A percentile compares a stretch with the other conserved stretches of the same genome.
phyloP scores from a whole-genome alignment of 2,797 vertebrate genomes.

The Setipinna tenuifilis region DNA sequence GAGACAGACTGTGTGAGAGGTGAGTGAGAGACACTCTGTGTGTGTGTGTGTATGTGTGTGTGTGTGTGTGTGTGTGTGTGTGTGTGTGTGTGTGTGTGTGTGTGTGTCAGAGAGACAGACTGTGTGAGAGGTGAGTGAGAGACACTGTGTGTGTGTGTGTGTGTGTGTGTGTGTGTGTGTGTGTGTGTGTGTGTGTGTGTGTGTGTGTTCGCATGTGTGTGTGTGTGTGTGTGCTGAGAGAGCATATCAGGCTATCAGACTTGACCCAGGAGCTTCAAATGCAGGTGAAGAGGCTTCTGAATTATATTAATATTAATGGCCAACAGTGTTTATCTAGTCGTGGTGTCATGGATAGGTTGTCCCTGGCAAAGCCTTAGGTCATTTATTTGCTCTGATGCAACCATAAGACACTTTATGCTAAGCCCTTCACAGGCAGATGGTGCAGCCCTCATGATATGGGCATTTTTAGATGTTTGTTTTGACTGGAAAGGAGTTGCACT shows the following conservation, averaged over 20 bases:
- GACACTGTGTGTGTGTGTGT: too few relatives aligned
- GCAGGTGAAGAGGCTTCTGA: neutral
- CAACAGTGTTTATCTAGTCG: neutral
- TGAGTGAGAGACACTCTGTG: too few relatives aligned
- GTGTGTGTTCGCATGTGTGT: neutral
- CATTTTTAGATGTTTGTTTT: neutral
- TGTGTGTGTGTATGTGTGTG: slow-evolving; percentile 16
- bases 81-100: neutral
- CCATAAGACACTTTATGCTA: neutral
- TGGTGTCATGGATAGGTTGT: neutral
- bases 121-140: too few relatives aligned
- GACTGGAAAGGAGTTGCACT: neutral
- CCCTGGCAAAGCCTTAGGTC: neutral
- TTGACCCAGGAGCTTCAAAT: slow-evolving; percentile 1
- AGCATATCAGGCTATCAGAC: neutral
- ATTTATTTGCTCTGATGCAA: slow-evolving; percentile 14
- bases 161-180: neutral
- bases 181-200: slow-evolving; percentile 18
- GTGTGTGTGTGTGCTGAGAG: neutral
- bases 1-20: too few relatives aligned
- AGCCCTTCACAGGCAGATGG: neutral
- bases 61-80: neutral
- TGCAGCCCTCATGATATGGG: neutral
- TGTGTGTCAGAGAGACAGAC: too few relatives aligned
- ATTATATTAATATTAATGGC: neutral